Percentiles rank a stretch among this genome's conserved stretches.
Conservation (phyloP, 1,140 invertebrate genomes). For the Lepidurus arcticus region DNA sequence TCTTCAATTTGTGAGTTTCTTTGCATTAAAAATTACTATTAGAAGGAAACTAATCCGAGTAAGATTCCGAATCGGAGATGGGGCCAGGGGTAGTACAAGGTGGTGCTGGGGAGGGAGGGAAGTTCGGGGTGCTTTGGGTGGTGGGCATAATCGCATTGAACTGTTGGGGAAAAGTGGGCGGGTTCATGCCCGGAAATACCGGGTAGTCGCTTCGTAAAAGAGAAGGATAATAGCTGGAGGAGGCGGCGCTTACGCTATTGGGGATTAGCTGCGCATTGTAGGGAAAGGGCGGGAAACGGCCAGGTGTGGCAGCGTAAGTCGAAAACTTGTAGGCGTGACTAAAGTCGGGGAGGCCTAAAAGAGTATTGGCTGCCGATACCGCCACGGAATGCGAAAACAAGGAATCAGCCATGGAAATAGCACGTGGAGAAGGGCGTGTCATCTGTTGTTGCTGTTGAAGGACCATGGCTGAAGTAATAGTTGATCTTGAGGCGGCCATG, state of each 20-base stretch:
- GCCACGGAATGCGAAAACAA: neutral
- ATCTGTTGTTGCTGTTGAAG: neutral
- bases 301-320: neutral
- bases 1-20: neutral
- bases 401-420: neutral
- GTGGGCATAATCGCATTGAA: neutral
- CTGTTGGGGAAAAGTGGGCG: neutral
- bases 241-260: neutral
- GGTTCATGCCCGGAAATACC: constrained; percentile 31
- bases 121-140: neutral
- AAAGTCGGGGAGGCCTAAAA: neutral
- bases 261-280: constrained; percentile 12
- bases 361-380: constrained; percentile 10
- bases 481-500: neutral
- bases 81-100: neutral
- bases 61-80: neutral
- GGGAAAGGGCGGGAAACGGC: constrained; percentile 23
- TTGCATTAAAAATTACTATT: neutral
- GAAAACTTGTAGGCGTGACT: constrained; percentile 4
- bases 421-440: neutral
- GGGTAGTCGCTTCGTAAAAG: constrained; percentile 32
- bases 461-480: neutral
- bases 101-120: neutral
- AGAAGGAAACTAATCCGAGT: neutral
- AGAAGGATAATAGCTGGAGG: neutral